Conservation (phyloP, 1,140 invertebrate genomes). For the Tetramorium simillimum region DNA sequence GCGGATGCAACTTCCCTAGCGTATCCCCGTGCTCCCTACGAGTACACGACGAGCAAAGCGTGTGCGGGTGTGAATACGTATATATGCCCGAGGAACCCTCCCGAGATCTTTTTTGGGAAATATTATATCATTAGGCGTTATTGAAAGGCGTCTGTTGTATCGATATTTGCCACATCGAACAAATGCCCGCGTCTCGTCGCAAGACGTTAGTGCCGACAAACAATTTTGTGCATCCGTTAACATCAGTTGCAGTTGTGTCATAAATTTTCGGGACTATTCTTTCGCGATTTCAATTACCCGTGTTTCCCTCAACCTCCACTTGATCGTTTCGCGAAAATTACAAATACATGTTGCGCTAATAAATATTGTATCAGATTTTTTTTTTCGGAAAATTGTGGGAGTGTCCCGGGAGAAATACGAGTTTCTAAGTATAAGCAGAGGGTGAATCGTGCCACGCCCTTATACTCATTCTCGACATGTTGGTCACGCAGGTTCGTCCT, state of each 20-base stretch:
- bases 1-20: slow-evolving; percentile 75
- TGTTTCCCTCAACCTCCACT: not conserved
- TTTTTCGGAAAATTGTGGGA: slow-evolving; percentile 48
- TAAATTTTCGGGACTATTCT: not conserved
- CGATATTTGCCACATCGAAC: slow-evolving; percentile 16
- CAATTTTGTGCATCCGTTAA: not conserved
- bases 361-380: not conserved
- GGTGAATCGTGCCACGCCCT: slow-evolving; percentile 68
- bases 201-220: not conserved
- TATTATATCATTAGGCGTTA: slow-evolving; percentile 53
- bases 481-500: slow-evolving; percentile 60
- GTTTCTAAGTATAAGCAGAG: slow-evolving; percentile 44
- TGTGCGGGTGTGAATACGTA: slow-evolving; percentile 53
- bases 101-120: slow-evolving; percentile 24
- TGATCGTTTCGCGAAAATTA: not conserved
- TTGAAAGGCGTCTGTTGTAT: slow-evolving; percentile 26
- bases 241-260: not conserved
- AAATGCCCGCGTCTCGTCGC: not conserved
- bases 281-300: not conserved
- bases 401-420: not conserved
- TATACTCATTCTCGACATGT: slow-evolving; percentile 62
- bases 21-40: slow-evolving; percentile 40
- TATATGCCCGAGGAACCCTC: not conserved
- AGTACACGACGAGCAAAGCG: not conserved
- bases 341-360: not conserved